Conservation (phyloP, 2,113 vertebrate genomes). For the Meleagris gallopavo region DNA sequence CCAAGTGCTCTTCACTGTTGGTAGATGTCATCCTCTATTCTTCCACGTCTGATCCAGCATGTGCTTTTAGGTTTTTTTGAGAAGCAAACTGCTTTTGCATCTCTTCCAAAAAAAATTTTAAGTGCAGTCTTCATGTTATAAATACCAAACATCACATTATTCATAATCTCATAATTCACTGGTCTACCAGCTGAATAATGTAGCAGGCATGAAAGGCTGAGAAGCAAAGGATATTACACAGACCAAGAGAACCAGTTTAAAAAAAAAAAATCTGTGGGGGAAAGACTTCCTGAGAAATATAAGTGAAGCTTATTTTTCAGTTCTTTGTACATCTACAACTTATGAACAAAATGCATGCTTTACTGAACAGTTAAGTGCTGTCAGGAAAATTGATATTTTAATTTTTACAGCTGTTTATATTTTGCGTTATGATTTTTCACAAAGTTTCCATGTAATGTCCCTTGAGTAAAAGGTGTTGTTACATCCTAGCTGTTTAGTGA, state of each 20-base stretch:
- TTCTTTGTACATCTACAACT: slow-evolving; percentile 12
- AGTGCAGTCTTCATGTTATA: neutral
- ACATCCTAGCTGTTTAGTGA: neutral
- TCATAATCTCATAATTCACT: slow-evolving; percentile 33
- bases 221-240: slow-evolving; percentile 7
- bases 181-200: slow-evolving; percentile 1
- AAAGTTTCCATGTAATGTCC: neutral
- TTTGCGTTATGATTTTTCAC: neutral
- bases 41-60: neutral
- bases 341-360: slow-evolving; percentile 3
- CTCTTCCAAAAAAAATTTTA: neutral
- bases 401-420: slow-evolving; percentile 44
- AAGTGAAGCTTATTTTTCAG: neutral
- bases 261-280: neutral
- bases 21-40: neutral
- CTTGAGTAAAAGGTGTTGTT: neutral
- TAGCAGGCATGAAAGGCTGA: slow-evolving; percentile 8
- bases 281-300: slow-evolving; percentile 16
- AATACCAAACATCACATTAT: neutral
- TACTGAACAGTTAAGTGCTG: neutral
- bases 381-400: slow-evolving; percentile 16
- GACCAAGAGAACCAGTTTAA: slow-evolving; percentile 33
- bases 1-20: neutral
- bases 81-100: slow-evolving; percentile 23
- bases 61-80: slow-evolving; percentile 23